Base-by-base conservation (phyloP, 2,797 vertebrate species). In the Arrhamphus sclerolepis region DNA sequence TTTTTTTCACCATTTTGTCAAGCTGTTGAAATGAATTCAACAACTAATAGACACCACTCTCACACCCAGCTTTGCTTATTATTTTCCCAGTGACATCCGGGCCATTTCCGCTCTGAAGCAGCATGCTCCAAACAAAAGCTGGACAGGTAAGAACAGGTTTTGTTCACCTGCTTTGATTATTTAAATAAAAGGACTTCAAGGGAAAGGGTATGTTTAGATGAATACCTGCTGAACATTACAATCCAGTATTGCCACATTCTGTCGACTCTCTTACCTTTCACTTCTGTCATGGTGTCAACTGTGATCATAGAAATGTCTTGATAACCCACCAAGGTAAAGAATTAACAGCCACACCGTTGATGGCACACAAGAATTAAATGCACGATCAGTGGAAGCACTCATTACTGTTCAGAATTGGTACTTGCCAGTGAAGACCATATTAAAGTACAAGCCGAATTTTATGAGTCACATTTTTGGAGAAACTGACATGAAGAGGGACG, bases 371-470 rank as follows among this genome's bases (percentile, higher is more conserved):
- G 46, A 26, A 11, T 17, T 13, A 47, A 51, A 17, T n/a, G 24
- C 13, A 48, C 63, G 48, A 22, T 42, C 24, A 46, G 18, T 16
- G 16, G 42, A 22, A 24, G 9, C 42, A 20, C 39, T 66, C 29
- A 38, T 19, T 38, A 38, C 34, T n/a, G 18, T 44, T 58, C 40
- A 39, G 44, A 34, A 46, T 2, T 10, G 52, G 6, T 46, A 19
- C 29, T n/a, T 56, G 31, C 59, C 54, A 51, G 62, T 56, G 28
- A 4, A 24, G 44, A 40, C 56, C 48, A 34, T 9, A 38, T 56
- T 41, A 46, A 62, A 42, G 55, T 44, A 40, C 42, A 49, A 70
- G 47, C 56, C 42, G 62, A 44, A 75, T 78, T 73, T n/a, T 74
- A 61, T 77, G 60, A 62, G 68, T 57, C 31, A 7, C 13, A 13